phyloP scores from a whole-genome alignment of 2,888 invertebrate genomes.

The Thecocarcelia acutangulata region DNA sequence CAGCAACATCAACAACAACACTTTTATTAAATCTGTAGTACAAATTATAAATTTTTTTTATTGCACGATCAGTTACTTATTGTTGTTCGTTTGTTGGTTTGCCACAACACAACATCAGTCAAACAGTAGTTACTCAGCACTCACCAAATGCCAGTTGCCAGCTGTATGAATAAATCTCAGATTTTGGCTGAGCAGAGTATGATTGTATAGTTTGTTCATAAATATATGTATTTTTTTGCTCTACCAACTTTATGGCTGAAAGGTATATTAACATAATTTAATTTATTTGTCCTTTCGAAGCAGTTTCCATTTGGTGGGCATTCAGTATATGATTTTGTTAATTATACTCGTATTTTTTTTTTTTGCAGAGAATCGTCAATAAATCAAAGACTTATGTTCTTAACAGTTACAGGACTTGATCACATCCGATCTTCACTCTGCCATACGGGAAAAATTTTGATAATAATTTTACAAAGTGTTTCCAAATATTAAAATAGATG shows the following conservation, averaged over 20 bases:
- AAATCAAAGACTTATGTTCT: no score
- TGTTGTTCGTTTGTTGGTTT: conserved; percentile 37
- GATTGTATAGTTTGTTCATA: not conserved
- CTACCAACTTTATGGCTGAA: not conserved
- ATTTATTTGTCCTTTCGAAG: not conserved
- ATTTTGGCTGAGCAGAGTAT: conserved; percentile 29
- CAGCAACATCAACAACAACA: conserved; percentile 12
- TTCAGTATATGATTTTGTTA: no score
- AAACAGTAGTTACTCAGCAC: conserved; percentile 41
- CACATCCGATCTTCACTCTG: no score
- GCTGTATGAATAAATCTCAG: conserved; percentile 27
- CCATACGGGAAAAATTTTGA: no score
- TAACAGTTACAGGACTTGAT: no score
- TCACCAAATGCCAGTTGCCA: conserved; percentile 3
- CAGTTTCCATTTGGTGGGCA: no score
- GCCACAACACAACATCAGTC: conserved; percentile 33
- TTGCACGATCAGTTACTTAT: conserved; percentile 46
- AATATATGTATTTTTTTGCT: conserved; percentile 18
- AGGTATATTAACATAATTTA: not conserved
- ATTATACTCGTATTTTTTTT: no score
- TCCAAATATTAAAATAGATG: no score
- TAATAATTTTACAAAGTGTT: no score
- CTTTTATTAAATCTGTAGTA: conserved; percentile 45
- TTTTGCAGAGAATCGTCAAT: no score
- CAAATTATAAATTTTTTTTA: conserved; percentile 39